Evolutionary conservation across 2,113 vertebrate genomes (phyloP), one percentile per base, ranked within the genome.

Genomic region (Albula goreensis): DNA sequence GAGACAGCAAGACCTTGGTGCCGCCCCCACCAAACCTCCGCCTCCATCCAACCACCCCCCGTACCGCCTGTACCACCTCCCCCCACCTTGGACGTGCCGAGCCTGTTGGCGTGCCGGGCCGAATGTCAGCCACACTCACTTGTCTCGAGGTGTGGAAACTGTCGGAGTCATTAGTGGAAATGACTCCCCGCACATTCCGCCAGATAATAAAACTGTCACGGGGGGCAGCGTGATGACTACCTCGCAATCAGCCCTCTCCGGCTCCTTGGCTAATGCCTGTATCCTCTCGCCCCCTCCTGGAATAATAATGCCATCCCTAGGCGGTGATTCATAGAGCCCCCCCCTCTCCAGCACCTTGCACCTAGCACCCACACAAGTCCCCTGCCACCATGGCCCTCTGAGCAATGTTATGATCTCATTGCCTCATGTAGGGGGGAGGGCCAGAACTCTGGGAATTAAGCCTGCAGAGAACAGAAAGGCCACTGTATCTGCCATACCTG

Each of bases 91-190:
- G 53, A 53, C 48, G 70, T 60, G 70, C 50, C n/a, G 2, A 49
- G 22, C 80, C 77, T 86, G 25, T 22, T 25, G 49, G 83, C 22
- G 79, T 77, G 63, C 57, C 56, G 53, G 78, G 56, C 81, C 70
- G 48, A 85, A 88, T 92, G 89, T 95, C 93, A 93, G 89, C 85
- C 90, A 93, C 93, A 94, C 95, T 95, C 93, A 94, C 93, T 94
- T 94, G 92, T 93, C 90, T 87, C 86, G 91, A 93, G 90, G 93
- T 93, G 92, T 92, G 90, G 93, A 93, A 89, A 90, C 88, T 66
- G 87, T 85, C 87, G 87, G 91, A 91, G 90, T 94, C 93, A 93
- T 95, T 94, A 93, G 89, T 91, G 91, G 91, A 94, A 94, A 94
- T 93, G 89, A 93, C 93, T 93, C 89, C 81, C 86, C 88, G 87